Percentiles rank a stretch among this genome's conserved stretches.
Conservation (phyloP, 2,797 vertebrate genomes). For the Buphagus erythrorhynchus region DNA sequence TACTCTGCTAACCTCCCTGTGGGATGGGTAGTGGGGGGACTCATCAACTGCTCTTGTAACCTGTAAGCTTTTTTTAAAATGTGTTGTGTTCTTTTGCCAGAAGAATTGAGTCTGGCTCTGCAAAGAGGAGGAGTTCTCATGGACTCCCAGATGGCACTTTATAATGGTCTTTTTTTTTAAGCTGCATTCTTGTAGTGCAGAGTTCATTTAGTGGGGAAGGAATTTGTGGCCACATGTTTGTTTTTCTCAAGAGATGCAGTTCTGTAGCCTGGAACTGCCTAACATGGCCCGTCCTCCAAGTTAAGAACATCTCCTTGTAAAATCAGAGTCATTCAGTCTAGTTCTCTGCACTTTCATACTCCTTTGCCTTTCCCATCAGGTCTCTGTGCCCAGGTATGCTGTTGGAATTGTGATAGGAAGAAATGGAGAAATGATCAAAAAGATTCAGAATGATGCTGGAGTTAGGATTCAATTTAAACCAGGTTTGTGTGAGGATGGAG, state of each 20-base stretch:
- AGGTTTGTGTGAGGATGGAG: constrained; percentile 80
- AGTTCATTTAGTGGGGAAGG: constrained; percentile 32
- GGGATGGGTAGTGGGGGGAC: constrained; percentile 30
- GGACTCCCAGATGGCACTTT: constrained; percentile 21
- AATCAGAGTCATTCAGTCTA: constrained; percentile 7
- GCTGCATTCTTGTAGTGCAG: constrained; percentile 36
- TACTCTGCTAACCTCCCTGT: constrained; percentile 16
- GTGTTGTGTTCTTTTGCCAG: background rate
- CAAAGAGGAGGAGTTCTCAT: background rate
- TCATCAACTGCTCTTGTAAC: background rate
- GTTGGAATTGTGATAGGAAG: constrained; percentile 98
- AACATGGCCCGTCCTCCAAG: background rate
- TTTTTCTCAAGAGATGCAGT: background rate
- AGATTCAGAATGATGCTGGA: constrained; percentile 97
- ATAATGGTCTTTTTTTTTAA: background rate
- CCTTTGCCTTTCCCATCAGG: constrained; percentile 79
- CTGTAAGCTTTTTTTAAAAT: background rate
- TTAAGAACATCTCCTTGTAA: constrained; percentile 37
- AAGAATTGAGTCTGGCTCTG: constrained; percentile 16
- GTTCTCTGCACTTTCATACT: constrained; percentile 48
- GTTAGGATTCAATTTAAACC: constrained; percentile 99
- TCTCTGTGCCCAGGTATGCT: constrained; percentile 94
- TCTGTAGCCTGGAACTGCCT: constrained; percentile 50
- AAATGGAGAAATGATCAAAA: constrained; percentile 99
- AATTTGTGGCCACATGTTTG: constrained; percentile 12